These are phyloP conservation scores for Calypte anna DNA, from an alignment of 2,113 vertebrate genomes.

Conservation along the genomic window DNA sequence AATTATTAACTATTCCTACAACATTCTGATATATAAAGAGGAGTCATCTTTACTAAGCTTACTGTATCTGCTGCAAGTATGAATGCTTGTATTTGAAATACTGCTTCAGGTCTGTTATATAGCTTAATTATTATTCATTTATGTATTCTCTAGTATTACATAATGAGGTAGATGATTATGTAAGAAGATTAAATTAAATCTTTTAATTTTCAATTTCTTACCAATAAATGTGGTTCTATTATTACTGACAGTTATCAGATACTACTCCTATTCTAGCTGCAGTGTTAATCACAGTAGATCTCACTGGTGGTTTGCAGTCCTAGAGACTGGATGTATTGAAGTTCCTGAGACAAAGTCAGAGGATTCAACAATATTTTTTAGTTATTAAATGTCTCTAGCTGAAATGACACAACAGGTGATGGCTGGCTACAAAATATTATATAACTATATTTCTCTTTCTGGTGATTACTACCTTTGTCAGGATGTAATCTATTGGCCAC, in stretches of 20 bases:
- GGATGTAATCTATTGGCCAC: not conserved
- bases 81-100: not conserved
- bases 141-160: not conserved
- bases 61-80: not conserved
- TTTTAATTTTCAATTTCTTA: not conserved
- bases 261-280: not conserved
- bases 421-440: not conserved
- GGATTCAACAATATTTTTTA: not conserved
- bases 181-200: not conserved
- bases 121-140: not conserved
- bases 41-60: not conserved
- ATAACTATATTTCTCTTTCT: not conserved
- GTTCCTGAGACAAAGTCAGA: not conserved
- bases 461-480: not conserved
- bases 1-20: not conserved
- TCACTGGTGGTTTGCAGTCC: not conserved
- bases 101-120: not conserved
- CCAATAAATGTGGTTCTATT: not conserved
- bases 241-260: not conserved
- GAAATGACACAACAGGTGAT: not conserved
- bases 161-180: not conserved
- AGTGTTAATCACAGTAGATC: not conserved
- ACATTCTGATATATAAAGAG: not conserved
- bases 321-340: not conserved
- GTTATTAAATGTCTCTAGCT: not conserved